Evolutionary conservation across 2,888 invertebrate species (phyloP).

Genomic region (Tipula helvola): DNA sequence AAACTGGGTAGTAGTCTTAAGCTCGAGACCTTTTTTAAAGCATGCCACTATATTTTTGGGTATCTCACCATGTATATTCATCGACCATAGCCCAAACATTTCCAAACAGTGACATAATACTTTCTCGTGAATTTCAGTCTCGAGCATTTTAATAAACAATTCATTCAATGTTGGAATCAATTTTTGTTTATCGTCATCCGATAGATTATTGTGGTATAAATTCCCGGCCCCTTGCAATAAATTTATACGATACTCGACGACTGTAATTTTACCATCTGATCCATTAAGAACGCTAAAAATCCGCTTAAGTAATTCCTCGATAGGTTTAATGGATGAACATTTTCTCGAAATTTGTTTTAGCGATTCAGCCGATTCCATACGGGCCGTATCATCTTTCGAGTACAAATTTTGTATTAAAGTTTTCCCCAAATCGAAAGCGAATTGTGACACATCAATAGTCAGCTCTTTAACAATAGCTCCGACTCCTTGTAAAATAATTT

Average conservation of each 20-base stretch:
- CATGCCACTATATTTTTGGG: constrained; percentile 51
- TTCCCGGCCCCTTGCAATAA: constrained; percentile 70
- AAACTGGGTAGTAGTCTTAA: constrained; percentile 63
- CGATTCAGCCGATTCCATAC: constrained; percentile 61
- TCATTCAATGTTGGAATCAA: constrained; percentile 49
- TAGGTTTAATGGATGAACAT: constrained; percentile 50
- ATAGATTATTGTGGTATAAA: constrained; percentile 51
- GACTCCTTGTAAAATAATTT: constrained; percentile 73
- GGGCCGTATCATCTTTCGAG: constrained; percentile 69
- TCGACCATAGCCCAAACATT: constrained; percentile 69
- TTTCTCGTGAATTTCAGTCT: constrained; percentile 85
- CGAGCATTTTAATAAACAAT: constrained; percentile 64
- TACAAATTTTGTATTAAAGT: constrained; percentile 70
- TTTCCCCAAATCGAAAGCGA: constrained; percentile 67
- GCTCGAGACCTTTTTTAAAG: constrained; percentile 58
- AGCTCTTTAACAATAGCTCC: constrained; percentile 61
- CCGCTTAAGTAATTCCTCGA: constrained; percentile 54
- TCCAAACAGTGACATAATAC: constrained; percentile 70
- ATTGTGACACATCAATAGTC: constrained; percentile 62
- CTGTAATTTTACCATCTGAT: constrained; percentile 79
- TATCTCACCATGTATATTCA: constrained; percentile 48
- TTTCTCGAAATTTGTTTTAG: constrained; percentile 57
- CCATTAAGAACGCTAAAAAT: constrained; percentile 76
- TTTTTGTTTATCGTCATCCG: constrained; percentile 42
- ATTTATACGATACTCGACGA: constrained; percentile 77